Evolutionary conservation across 2,888 invertebrate genomes (phyloP).

Genomic region (Meteorus cinctellus): DNA sequence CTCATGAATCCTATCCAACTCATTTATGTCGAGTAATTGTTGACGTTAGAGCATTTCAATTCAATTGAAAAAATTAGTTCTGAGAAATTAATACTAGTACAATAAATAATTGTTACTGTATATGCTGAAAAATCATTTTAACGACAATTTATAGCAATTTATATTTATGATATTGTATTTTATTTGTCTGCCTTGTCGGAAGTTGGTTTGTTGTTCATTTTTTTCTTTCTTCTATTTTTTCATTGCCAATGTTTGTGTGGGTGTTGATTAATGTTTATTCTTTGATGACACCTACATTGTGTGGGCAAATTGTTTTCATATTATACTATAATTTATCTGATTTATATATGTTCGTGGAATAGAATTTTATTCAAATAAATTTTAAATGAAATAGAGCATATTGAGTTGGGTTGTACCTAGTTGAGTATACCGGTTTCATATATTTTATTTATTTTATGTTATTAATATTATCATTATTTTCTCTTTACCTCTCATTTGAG

Average conservation of each 20-base stretch:
- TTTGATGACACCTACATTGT: neutral
- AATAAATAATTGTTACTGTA: no score
- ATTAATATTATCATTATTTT: conserved; percentile 11
- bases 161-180: neutral
- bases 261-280: conserved; percentile 6
- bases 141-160: neutral
- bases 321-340: neutral
- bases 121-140: no score
- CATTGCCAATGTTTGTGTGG: neutral
- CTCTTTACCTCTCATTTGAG: neutral
- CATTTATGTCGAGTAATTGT: neutral
- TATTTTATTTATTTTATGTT: conserved; percentile 7
- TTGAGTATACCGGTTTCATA: conserved; percentile 12
- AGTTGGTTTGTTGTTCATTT: neutral
- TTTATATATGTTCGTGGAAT: neutral
- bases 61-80: neutral
- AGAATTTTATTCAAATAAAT: neutral
- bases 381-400: conserved; percentile 5
- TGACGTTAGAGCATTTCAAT: neutral
- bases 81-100: no score
- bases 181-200: neutral
- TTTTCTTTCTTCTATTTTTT: neutral
- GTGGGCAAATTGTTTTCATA: neutral
- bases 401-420: neutral
- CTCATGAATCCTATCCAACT: neutral